Evolutionary conservation across 2,113 vertebrate species (phyloP).

Genomic region (Planiliza haematocheilus): DNA sequence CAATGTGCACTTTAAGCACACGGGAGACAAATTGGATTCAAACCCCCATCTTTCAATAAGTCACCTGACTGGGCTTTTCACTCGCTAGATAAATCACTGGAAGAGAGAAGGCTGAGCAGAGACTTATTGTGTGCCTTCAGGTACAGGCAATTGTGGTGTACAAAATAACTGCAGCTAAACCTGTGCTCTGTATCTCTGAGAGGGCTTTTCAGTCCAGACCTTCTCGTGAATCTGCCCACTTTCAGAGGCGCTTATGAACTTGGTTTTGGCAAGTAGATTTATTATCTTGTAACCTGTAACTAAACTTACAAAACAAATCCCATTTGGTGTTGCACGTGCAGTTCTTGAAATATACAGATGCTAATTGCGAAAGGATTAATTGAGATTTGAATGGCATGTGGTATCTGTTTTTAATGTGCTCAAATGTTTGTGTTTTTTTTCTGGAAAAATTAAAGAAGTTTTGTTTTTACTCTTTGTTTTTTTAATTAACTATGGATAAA

Average conservation of each 20-base stretch:
- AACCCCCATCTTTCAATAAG: constrained; percentile 73
- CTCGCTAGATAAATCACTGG: constrained; percentile 69
- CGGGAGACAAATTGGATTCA: constrained; percentile 75
- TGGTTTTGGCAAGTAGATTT: constrained; percentile 5
- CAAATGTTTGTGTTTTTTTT: too few relatives aligned
- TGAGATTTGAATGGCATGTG: not conserved
- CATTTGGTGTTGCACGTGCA: not conserved
- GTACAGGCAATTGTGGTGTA: constrained; percentile 36
- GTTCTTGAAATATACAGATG: not conserved
- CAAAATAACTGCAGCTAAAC: constrained; percentile 54
- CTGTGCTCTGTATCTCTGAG: constrained; percentile 7
- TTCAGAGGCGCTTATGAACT: constrained; percentile 6
- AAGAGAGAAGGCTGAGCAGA: constrained; percentile 54
- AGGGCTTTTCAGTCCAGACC: constrained; percentile 18
- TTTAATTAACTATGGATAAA: too few relatives aligned
- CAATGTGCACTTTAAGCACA: constrained; percentile 63
- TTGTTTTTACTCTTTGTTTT: too few relatives aligned
- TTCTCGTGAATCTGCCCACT: constrained; percentile 24
- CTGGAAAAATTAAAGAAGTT: too few relatives aligned
- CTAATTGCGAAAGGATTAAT: not conserved
- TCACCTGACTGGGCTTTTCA: constrained; percentile 71
- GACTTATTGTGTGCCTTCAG: constrained; percentile 59
- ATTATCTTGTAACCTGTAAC: not conserved
- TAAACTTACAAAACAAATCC: not conserved
- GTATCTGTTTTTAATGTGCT: too few relatives aligned